Base-by-base conservation (phyloP, 35 echinoderm and acorn worm genomes). In the Anneissia japonica region DNA sequence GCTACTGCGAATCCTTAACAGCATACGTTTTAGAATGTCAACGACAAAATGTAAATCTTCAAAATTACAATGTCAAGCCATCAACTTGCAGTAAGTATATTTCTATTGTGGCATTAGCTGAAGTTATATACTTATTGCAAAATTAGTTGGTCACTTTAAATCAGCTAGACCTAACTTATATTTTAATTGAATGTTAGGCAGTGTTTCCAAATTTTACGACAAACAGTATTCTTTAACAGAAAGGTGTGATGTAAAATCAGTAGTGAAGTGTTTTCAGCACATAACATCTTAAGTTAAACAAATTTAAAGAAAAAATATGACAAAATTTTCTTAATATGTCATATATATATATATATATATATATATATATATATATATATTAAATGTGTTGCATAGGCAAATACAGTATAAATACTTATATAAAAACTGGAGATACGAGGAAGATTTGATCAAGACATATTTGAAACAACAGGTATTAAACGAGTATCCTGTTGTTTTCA, bases 21-120 rank as follows among this genome's bases (percentile, higher is more conserved):
- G 87, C 87, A 0, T 93, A 93, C 77, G 55, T 82, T 4, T 75
- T 73, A 34, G 92, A 93, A 35, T 93, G 92, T 31, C 43, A 64
- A 75, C 77, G 92, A 16, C 79, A 86, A 29, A 72, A 83, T 3
- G 37, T 83, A 28, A 11, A 31, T 31, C 72, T 93, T 38, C 0
- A 39, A 41, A 81, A 75, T 35, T 93, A 87, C 82, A 77, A 55
- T 29, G 72, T 29, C 4, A 64, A 23, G 26, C 4, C 74, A 26
- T 77, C 76, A 26, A 21, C 56, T 31, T 93, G 92, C 46, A 46
- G 92, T 93, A 89, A 93, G 87, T 87, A 73, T 5, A 21, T 72
- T 0, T 34, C 31, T 31, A 35, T 21, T 36, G 30, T 0, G 26
- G 33, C 35, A 21, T 56, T 28, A 40, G 31, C 12, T 34, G 33